Base-by-base conservation (phyloP, 2,113 vertebrate species). In the Ammospiza nelsoni region DNA sequence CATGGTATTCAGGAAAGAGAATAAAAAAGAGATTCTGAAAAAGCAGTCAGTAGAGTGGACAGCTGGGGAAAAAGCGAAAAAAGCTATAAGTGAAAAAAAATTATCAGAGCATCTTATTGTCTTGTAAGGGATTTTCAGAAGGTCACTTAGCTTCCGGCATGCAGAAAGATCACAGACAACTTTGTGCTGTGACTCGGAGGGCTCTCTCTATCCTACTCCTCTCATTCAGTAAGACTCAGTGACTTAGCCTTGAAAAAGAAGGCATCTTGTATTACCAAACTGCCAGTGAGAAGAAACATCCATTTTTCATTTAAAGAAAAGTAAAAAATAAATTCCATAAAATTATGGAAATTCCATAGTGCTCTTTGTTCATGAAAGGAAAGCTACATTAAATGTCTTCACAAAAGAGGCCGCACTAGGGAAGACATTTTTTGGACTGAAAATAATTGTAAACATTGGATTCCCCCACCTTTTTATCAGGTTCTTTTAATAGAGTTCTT, bases 161-260 rank as follows among this genome's bases (percentile, higher is more conserved):
- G 0, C 15, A 78, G 78, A 71, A 77, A 78, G 61, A 82, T 39
- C 14, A 35, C 43, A 51, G 0, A 0, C 31, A 71, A 8, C n/a
- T 44, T n/a, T 33, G 15, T 58, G 65, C 78, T 48, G 28, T 66
- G 54, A 59, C 39, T 57, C 41, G 9, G 18, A 55, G 9, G 12
- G 21, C 23, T 59, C 54, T 59, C 54, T 51, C 14, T 83, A 39
- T 67, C 48, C 37, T 67, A 12, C 11, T 71, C 19, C 7, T 77
- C 39, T 77, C n/a, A 48, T 58, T 90, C 66, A 72, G 25, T 41
- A 78, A 71, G 61, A 74, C 16, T 33, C 52, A 46, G 18, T 28
- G 16, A 88, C 22, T 51, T 55, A 68, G 37, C 11, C 46, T 79
- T 79, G 48, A 63, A 89, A 74, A 76, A 59, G 23, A 59, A 29